These are phyloP conservation scores for Macrobrachium rosenbergii DNA, from an alignment of 1,140 invertebrate species.

Conservation along the genomic window DNA sequence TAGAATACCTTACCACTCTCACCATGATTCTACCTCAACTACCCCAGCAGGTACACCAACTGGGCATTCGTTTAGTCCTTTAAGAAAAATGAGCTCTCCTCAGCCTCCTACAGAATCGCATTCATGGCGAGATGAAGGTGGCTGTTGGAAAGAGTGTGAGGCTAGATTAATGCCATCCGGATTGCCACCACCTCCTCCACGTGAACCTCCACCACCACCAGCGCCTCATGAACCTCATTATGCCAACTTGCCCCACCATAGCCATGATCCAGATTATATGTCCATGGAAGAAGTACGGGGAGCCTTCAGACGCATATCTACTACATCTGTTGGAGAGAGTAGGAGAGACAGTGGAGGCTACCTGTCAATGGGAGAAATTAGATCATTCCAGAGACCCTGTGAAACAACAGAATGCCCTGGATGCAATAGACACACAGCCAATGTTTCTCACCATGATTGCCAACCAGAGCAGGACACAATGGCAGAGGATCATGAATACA, in stretches of 20 bases:
- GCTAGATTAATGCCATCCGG: constrained; percentile 28
- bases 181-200: constrained; percentile 28
- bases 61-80: constrained; percentile 45
- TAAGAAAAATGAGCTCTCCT: constrained; percentile 49
- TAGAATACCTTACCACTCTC: constrained; percentile 59
- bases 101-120: constrained; percentile 34
- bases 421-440: neutral
- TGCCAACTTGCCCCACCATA: constrained; percentile 61
- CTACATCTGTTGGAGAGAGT: constrained; percentile 39
- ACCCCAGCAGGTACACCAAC: constrained; percentile 56
- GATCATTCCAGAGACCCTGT: constrained; percentile 38
- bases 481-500: constrained; percentile 61
- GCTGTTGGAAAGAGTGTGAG: constrained; percentile 56
- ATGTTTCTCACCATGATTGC: constrained; percentile 32
- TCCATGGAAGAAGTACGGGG: constrained; percentile 64
- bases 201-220: constrained; percentile 48
- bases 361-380: constrained; percentile 56
- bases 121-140: constrained; percentile 37
- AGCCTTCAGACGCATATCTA: constrained; percentile 58
- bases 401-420: constrained; percentile 51
- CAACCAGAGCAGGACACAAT: constrained; percentile 46
- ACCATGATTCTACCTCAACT: constrained; percentile 54
- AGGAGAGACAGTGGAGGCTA: constrained; percentile 61
- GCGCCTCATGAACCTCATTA: constrained; percentile 62
- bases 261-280: constrained; percentile 65